Evolutionary conservation across 1,140 invertebrate species (phyloP).

Genomic region (Prorops nasuta): DNA sequence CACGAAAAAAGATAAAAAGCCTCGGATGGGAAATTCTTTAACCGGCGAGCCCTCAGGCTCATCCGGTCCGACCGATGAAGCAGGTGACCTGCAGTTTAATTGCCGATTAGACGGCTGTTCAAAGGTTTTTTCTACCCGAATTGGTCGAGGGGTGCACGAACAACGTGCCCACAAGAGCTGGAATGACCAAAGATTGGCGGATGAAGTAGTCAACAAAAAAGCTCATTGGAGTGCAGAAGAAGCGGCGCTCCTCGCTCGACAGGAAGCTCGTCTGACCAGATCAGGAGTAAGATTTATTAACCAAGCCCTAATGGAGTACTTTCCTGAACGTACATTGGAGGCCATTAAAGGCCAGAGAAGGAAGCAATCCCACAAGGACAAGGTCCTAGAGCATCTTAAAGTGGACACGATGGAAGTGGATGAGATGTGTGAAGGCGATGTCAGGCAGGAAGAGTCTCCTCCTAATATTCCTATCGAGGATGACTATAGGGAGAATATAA

Average conservation of each 20-base stretch:
- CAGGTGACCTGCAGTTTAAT: background rate
- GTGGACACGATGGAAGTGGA: background rate
- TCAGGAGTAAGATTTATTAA: conserved; percentile 6
- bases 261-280: background rate
- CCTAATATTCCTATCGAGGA: background rate
- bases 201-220: background rate
- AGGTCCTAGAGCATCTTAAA: background rate
- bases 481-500: background rate
- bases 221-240: conserved; percentile 10
- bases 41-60: conserved; percentile 1
- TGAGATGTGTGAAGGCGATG: background rate
- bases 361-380: background rate
- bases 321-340: conserved; percentile 2
- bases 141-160: conserved; percentile 18
- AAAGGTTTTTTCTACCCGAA: conserved; percentile 4
- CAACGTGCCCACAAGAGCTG: conserved; percentile 13
- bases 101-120: conserved; percentile 13
- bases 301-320: background rate
- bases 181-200: background rate
- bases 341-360: conserved; percentile 11
- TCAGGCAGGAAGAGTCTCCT: background rate
- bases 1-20: conserved; percentile 3
- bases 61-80: conserved; percentile 1
- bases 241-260: conserved; percentile 3
- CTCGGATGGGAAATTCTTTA: conserved; percentile 2